Conservation (phyloP, 2,888 invertebrate species). For the Rhingia campestris region DNA sequence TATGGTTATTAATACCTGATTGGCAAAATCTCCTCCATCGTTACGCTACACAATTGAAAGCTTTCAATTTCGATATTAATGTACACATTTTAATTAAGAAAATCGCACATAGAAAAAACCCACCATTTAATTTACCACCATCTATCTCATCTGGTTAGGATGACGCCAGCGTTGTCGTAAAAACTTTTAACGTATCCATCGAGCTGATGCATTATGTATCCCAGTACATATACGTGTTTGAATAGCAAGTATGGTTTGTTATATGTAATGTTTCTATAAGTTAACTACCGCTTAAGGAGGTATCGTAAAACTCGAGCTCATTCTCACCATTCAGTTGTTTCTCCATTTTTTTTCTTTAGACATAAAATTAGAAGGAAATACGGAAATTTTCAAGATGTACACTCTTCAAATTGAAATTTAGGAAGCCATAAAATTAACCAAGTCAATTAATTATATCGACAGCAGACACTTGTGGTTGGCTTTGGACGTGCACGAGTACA, state of each 20-base stretch:
- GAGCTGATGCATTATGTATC: not conserved
- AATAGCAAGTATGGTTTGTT: constrained; percentile 18
- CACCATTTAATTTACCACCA: not conserved
- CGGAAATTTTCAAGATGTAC: constrained; percentile 36
- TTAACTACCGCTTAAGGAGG: constrained; percentile 60
- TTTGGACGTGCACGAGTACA: not conserved
- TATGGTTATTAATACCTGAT: constrained; percentile 46
- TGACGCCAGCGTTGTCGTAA: constrained; percentile 60
- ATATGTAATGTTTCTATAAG: constrained; percentile 42
- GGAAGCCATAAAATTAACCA: constrained; percentile 68
- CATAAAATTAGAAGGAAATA: constrained; percentile 32
- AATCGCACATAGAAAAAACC: constrained; percentile 32
- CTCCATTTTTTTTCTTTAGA: constrained; percentile 16
- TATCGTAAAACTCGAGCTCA: constrained; percentile 51
- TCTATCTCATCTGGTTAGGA: constrained; percentile 29
- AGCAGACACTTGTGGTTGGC: constrained; percentile 52
- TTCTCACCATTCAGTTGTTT: constrained; percentile 34
- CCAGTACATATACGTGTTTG: not conserved
- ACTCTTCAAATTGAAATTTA: constrained; percentile 66
- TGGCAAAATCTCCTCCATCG: constrained; percentile 14
- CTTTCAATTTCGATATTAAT: constrained; percentile 11
- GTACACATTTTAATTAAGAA: constrained; percentile 43
- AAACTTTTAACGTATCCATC: constrained; percentile 29
- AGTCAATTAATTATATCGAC: constrained; percentile 69
- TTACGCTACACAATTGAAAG: not conserved